A percentile compares a stretch with the other conserved stretches of the same genome.
Conservation (phyloP, 2,888 invertebrate species). For the Agrotis ipsilon region DNA sequence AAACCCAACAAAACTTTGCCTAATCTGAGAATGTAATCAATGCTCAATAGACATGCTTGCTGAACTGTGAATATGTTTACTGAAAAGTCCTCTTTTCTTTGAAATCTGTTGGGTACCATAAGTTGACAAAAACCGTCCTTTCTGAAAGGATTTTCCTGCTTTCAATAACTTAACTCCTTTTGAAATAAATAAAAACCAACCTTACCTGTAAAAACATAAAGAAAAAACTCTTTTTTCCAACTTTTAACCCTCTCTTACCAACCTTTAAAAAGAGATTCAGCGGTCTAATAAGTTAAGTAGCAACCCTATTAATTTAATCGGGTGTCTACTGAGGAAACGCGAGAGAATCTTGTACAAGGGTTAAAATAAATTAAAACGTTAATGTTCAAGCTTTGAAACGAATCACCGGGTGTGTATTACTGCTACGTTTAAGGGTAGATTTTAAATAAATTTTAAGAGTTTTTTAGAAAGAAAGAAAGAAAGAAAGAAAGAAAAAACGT, state of each 20-base stretch:
- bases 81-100: not conserved
- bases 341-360: slow-evolving; percentile 59
- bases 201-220: slow-evolving; percentile 2
- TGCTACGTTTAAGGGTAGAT: slow-evolving; percentile 27
- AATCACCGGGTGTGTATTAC: slow-evolving; percentile 53
- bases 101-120: not conserved
- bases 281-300: slow-evolving; percentile 44
- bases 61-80: not conserved
- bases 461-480: no score
- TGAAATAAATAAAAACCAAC: not conserved
- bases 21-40: not conserved
- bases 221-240: slow-evolving; percentile 1
- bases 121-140: not conserved
- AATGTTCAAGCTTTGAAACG: slow-evolving; percentile 50
- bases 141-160: not conserved
- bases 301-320: slow-evolving; percentile 60
- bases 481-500: no score
- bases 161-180: not conserved
- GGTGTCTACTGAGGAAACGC: slow-evolving; percentile 53
- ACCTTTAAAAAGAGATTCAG: slow-evolving; percentile 27
- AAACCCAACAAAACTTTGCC: not conserved
- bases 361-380: slow-evolving; percentile 65
- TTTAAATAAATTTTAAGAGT: slow-evolving; percentile 24
- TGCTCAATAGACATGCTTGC: no score
- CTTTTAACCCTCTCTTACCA: not conserved